Conservation (phyloP, 2,113 vertebrate species). For the Mesoclemmys tuberculata region DNA sequence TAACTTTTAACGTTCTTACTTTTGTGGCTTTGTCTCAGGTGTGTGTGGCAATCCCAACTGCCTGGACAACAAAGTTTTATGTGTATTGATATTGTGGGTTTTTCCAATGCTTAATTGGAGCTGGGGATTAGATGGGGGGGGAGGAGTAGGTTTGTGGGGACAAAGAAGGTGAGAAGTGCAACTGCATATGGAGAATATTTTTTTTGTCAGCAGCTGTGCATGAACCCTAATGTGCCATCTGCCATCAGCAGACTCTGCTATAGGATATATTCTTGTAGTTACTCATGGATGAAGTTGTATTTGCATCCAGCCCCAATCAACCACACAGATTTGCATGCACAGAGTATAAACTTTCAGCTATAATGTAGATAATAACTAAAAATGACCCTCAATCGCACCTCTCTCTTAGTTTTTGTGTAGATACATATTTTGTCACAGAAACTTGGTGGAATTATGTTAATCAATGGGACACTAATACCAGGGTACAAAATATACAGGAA, state of each 20-base stretch:
- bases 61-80: fast-evolving
- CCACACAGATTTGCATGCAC: background rate
- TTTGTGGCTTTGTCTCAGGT: background rate
- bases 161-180: background rate
- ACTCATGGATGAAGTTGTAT: background rate
- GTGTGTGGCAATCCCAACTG: background rate
- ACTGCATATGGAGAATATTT: background rate
- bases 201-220: background rate
- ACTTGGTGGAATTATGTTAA: too few species aligned
- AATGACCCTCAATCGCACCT: too few species aligned
- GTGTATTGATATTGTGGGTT: background rate
- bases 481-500: too few species aligned
- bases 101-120: background rate
- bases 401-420: too few species aligned
- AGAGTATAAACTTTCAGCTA: too few species aligned
- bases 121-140: background rate
- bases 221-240: background rate
- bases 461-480: too few species aligned
- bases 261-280: background rate
- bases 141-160: background rate
- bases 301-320: background rate
- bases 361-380: too few species aligned
- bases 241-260: background rate
- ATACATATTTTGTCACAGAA: too few species aligned
- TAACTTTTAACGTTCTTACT: background rate